Evolutionary conservation across 1,140 invertebrate species (phyloP), one percentile per base, ranked within the genome.

Genomic region (Magallana ariakensis): DNA sequence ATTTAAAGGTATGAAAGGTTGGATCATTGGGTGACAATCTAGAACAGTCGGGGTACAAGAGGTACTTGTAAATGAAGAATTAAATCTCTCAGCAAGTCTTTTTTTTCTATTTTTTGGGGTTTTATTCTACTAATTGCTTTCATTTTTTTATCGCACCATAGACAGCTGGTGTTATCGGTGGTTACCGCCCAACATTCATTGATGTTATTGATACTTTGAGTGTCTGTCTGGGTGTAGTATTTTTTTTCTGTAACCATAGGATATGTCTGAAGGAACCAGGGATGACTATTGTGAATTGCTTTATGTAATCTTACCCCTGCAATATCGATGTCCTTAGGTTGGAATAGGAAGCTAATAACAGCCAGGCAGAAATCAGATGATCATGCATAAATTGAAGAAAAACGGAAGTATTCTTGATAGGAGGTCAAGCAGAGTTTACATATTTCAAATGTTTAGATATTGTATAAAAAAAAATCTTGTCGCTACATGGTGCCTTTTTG

Each of bases 401-500:
- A 75, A 26, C 66, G 66, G 66, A 75, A 75, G 66, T 75, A 33
- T 75, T 26, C 66, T 75, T 26, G 19, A 26, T 75, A 11, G 66
- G 22, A 75, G 66, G 66, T 75, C 66, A 75, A 26, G 66, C 22
- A 75, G 22, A 75, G 66, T 75, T 75, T 75, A 75, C 19, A 75
- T 75, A 75, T 75, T 75, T 75, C 66, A 75, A 75, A 75, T 75
- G 66, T 75, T 75, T 75, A 33, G 26, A 75, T 75, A 62, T 19
- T 4, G 33, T 46, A 46, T 46, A 3, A 46, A 26, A 75, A 75
- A 13, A 75, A 75, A 75, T 13, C 26, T 11, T 75, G 66, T 75
- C 66, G 9, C 66, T 75, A 22, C 66, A 75, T 75, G 66, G 26
- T 75, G 66, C 22, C 66, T 75, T 75, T 46, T 75, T 75, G 66